Percentiles rank a stretch among this genome's conserved stretches.
phyloP scores from a whole-genome alignment of 2,888 invertebrate genomes.

The Dasypogon diadema region DNA sequence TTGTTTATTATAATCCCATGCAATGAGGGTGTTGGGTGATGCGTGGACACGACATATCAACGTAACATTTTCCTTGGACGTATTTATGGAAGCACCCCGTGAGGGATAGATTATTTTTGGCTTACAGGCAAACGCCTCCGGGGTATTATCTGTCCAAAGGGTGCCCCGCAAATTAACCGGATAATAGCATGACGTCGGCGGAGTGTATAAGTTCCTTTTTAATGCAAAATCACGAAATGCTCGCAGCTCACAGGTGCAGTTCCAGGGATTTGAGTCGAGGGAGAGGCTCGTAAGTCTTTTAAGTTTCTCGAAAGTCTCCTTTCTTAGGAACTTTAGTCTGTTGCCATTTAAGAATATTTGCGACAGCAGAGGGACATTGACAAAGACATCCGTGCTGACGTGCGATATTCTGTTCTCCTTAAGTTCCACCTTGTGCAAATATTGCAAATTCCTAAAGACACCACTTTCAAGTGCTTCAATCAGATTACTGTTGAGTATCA shows the following conservation, averaged over 20 bases:
- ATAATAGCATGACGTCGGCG: slow-evolving; percentile 79
- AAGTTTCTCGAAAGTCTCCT: slow-evolving; percentile 75
- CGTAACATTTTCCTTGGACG: slow-evolving; percentile 77
- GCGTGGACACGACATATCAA: slow-evolving; percentile 81
- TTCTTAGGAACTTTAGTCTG: slow-evolving; percentile 76
- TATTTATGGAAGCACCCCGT: slow-evolving; percentile 72
- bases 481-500: slow-evolving; percentile 80
- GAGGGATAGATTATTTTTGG: slow-evolving; percentile 80
- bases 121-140: slow-evolving; percentile 83
- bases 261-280: slow-evolving; percentile 86
- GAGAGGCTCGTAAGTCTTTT: slow-evolving; percentile 79
- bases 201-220: slow-evolving; percentile 79
- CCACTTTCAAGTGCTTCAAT: slow-evolving; percentile 78
- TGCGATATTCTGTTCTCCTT: slow-evolving; percentile 79
- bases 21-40: slow-evolving; percentile 80
- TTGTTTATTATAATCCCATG: slow-evolving; percentile 76
- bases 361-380: slow-evolving; percentile 76
- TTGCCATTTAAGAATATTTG: slow-evolving; percentile 81
- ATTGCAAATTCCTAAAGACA: slow-evolving; percentile 79
- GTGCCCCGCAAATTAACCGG: slow-evolving; percentile 78
- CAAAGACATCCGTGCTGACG: slow-evolving; percentile 79
- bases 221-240: slow-evolving; percentile 83
- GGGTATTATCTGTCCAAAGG: slow-evolving; percentile 77
- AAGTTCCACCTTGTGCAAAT: slow-evolving; percentile 81
- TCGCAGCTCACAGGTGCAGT: slow-evolving; percentile 86